Conservation (phyloP, 1,140 invertebrate genomes). For the Drosophila nasuta region DNA sequence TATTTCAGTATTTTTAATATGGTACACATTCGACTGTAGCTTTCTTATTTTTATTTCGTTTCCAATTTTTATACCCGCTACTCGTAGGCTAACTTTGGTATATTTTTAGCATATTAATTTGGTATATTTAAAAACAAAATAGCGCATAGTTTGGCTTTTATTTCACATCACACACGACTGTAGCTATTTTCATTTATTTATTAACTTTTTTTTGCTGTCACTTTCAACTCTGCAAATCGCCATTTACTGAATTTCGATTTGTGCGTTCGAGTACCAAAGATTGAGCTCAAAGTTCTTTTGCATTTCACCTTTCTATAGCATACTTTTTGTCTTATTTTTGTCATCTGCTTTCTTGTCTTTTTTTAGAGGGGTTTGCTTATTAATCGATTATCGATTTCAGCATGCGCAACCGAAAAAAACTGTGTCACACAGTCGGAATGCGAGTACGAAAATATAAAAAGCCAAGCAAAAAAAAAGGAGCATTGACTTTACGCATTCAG, state of each 20-base stretch:
- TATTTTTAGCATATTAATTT: no score
- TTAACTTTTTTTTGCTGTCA: not conserved
- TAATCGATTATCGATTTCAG: conserved; percentile 39
- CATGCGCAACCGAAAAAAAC: conserved; percentile 3
- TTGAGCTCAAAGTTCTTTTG: not conserved
- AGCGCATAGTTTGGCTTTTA: no score
- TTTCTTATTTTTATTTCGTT: no score
- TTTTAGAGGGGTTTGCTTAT: not conserved
- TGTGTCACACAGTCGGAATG: conserved; percentile 15
- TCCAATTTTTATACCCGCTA: no score
- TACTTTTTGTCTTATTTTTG: not conserved
- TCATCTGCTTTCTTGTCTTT: not conserved
- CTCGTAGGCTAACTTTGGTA: no score
- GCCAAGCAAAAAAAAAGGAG: not conserved
- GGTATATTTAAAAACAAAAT: no score
- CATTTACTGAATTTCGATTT: no score
- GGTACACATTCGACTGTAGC: no score
- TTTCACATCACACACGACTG: no score
- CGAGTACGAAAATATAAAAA: conserved; percentile 1
- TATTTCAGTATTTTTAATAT: no score
- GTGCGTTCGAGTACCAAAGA: no score
- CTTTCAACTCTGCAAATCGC: not conserved
- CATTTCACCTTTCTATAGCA: not conserved
- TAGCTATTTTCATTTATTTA: not conserved
- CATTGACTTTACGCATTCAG: conserved; percentile 14